A percentile compares a stretch with the other conserved stretches of the same genome.
phyloP scores from a whole-genome alignment of 2,113 vertebrate species.

The Indicator indicator region DNA sequence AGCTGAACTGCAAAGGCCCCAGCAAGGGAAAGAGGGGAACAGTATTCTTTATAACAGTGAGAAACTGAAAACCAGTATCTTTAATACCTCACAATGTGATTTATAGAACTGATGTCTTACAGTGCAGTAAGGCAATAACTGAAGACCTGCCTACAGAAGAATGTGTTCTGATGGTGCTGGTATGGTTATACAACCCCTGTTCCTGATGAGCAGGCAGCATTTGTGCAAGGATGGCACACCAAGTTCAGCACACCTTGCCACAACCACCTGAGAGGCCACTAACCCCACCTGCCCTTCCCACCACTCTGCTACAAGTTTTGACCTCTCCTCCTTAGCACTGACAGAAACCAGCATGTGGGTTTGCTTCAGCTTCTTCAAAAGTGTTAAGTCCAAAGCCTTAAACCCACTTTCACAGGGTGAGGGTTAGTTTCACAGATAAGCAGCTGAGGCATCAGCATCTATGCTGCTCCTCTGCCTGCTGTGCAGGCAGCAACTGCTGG shows the following conservation, averaged over 20 bases:
- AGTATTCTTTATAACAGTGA: not conserved
- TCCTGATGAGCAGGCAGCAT: not conserved
- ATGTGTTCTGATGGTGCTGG: not conserved
- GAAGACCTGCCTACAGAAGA: not conserved
- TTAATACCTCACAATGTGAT: not conserved
- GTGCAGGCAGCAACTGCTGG: not conserved
- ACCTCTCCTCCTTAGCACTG: not conserved
- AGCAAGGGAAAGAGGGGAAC: not conserved
- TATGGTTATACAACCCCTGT: not conserved
- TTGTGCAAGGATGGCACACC: not conserved
- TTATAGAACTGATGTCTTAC: not conserved
- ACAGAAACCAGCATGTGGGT: not conserved
- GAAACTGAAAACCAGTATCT: not conserved
- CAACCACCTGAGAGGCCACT: not conserved
- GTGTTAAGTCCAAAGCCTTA: not conserved
- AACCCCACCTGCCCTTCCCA: not conserved
- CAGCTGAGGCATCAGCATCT: not conserved
- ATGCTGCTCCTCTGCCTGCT: fast-evolving
- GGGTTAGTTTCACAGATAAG: not conserved
- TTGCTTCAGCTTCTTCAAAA: not conserved
- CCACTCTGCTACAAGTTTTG: not conserved
- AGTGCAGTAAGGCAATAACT: not conserved
- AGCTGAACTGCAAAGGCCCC: not conserved
- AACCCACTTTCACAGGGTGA: not conserved
- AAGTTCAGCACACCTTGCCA: not conserved